Percentiles rank a stretch among this genome's conserved stretches.
phyloP scores from a whole-genome alignment of 2,888 invertebrate species.

The Agrotis segetum region DNA sequence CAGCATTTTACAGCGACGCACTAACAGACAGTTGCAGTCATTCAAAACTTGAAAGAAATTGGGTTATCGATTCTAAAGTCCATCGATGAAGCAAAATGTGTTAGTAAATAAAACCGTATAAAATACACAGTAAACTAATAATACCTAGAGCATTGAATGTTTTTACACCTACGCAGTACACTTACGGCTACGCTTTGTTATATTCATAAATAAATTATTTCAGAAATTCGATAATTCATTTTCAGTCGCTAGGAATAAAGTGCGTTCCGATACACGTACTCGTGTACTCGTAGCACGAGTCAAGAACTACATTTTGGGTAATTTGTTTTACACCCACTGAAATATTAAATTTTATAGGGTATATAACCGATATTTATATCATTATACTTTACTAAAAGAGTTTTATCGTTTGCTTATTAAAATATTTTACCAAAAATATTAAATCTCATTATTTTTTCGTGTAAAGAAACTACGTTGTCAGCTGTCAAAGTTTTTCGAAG shows the following conservation, averaged over 20 bases:
- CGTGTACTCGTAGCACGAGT: background rate
- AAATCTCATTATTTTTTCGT: background rate
- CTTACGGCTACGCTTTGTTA: conserved; percentile 45
- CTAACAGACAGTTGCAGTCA: conserved; percentile 42
- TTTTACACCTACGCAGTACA: conserved; percentile 51
- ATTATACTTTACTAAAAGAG: too few species aligned
- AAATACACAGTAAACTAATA: conserved; percentile 51
- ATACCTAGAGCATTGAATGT: conserved; percentile 43
- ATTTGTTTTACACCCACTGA: background rate
- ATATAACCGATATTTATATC: too few species aligned
- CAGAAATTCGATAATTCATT: conserved; percentile 63
- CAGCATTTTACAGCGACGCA: conserved; percentile 49
- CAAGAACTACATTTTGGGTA: background rate
- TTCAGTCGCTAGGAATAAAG: conserved; percentile 59
- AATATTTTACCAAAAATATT: background rate
- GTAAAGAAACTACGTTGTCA: conserved; percentile 29
- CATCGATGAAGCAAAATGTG: conserved; percentile 70
- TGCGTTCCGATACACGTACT: conserved; percentile 41
- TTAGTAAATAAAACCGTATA: conserved; percentile 58
- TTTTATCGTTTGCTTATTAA: background rate
- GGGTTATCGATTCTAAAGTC: conserved; percentile 89
- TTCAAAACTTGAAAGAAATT: conserved; percentile 67
- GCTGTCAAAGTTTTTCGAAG: conserved; percentile 45
- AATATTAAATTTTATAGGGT: background rate
- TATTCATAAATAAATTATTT: conserved; percentile 54